Evolutionary conservation across 2,113 vertebrate genomes (phyloP), one percentile per base, ranked within the genome.

Genomic region (Theristicus caerulescens): DNA sequence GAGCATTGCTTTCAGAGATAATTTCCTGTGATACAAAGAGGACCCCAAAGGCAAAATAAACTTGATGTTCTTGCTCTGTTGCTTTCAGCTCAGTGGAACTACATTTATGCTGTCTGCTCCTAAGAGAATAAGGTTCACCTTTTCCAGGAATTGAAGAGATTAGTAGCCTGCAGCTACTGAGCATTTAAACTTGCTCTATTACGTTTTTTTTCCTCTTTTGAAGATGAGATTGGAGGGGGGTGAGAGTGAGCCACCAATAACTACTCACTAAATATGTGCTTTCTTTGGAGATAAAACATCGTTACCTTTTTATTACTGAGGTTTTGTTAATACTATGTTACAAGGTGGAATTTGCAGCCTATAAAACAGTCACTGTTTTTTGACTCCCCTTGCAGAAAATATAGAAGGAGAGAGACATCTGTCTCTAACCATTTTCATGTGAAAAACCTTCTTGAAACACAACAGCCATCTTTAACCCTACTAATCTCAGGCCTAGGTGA

Each of bases 401-500:
- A 44, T 15, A 65, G 59, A 25, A 94, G 94, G 95, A 95, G 73
- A 88, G 96, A 93, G 82, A 94, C 88, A 69, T 97, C 92, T 86
- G 92, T 96, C 91, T 96, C 72, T 96, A 94, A 87, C 70, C 94
- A 65, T 97, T 98, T 95, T 93, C 94, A 88, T 82, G 77, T 94
- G 95, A 92, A 96, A 97, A 97, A 91, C 58, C 96, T 96, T 94
- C 93, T 79, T 89, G 96, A 97, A 97, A 86, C 94, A 93, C 91
- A 94, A 71, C 97, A 97, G 97, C 97, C 96, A 96, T 98, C 96
- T 97, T 97, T 97, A 97, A 97, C 97, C 97, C 96, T 97, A 94
- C 97, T 98, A 96, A 98, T 97, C 98, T 98, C 98, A 98, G 98
- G 98, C 98, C 97, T 98, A 96, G 97, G 97, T 95, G 97, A 98